These are phyloP conservation scores for Dolichotis patagonum DNA, from an alignment of 2,113 vertebrate genomes.

Conservation along the genomic window DNA sequence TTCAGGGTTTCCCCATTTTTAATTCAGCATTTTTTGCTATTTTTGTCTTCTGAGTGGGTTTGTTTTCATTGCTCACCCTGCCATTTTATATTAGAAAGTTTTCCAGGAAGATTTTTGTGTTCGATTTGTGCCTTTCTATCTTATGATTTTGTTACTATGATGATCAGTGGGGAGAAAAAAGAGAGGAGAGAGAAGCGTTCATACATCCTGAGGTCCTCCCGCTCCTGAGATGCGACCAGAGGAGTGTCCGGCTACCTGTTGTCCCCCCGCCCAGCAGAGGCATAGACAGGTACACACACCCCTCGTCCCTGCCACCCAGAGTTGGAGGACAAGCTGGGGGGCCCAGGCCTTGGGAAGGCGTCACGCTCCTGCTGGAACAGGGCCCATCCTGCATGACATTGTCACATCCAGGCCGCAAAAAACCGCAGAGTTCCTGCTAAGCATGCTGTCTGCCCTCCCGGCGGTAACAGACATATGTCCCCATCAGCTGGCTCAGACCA, in stretches of 20 bases:
- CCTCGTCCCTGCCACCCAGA: neutral
- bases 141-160: neutral
- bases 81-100: neutral
- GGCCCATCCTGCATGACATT: neutral
- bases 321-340: neutral
- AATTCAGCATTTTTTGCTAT: neutral
- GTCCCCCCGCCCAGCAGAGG: neutral
- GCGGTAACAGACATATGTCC: neutral
- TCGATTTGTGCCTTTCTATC: neutral
- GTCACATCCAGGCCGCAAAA: neutral
- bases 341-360: neutral
- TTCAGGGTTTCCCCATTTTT: neutral
- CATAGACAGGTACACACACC: rapidly evolving
- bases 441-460: neutral
- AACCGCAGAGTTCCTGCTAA: neutral
- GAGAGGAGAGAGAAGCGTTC: neutral
- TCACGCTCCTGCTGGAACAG: neutral
- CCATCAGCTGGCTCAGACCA: neutral
- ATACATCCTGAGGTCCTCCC: neutral
- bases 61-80: neutral
- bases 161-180: neutral
- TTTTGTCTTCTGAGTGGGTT: neutral
- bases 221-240: neutral
- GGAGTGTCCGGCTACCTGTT: neutral
- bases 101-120: neutral